A percentile compares a stretch with the other conserved stretches of the same genome.
Evolutionary conservation across 2,113 vertebrate species (phyloP).

Genomic region (Patagioenas fasciata): DNA sequence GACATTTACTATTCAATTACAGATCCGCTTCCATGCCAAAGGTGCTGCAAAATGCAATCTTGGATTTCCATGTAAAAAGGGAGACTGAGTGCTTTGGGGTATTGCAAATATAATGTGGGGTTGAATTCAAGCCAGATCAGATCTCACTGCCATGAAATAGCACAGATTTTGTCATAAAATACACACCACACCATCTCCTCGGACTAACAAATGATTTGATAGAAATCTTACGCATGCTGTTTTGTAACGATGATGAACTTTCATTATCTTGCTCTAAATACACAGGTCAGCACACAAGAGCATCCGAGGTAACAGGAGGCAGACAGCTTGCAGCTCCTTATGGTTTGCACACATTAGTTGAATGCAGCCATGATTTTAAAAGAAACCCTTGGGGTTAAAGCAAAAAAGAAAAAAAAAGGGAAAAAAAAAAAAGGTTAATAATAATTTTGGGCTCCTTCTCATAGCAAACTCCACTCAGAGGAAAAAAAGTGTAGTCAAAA

Average conservation of each 20-base stretch:
- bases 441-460: background rate
- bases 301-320: background rate
- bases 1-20: background rate
- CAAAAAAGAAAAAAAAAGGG: background rate
- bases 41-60: background rate
- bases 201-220: background rate
- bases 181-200: background rate
- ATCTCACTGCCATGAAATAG: background rate
- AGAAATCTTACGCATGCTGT: background rate
- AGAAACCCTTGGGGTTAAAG: background rate
- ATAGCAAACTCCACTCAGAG: background rate
- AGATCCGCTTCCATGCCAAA: fast-evolving
- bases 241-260: background rate
- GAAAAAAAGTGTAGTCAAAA: background rate
- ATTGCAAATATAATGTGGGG: background rate
- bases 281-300: background rate
- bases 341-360: background rate
- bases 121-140: background rate
- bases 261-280: conserved; percentile 3
- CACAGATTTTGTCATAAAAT: background rate
- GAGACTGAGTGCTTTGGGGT: background rate
- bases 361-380: background rate
- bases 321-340: background rate
- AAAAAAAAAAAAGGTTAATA: background rate
- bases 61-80: background rate